Conservation (phyloP, 1,140 invertebrate genomes). For the Micrasema minimum region DNA sequence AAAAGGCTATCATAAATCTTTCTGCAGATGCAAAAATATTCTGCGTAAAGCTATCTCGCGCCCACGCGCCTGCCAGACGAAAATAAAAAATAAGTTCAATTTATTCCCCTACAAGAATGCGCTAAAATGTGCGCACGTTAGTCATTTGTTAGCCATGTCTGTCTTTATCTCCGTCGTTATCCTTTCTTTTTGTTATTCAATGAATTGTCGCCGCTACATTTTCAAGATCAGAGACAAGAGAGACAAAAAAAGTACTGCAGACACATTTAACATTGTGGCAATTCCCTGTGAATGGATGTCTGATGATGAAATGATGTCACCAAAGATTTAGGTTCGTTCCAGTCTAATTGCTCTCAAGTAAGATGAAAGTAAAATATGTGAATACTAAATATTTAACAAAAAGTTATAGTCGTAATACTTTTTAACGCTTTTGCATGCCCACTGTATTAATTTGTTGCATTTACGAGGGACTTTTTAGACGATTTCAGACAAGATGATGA, state of each 20-base stretch:
- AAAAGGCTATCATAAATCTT: conserved; percentile 16
- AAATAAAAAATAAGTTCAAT: conserved; percentile 13
- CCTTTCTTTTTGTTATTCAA: conserved; percentile 17
- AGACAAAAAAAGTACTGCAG: neutral
- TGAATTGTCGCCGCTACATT: conserved; percentile 21
- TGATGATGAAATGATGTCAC: too few relatives aligned
- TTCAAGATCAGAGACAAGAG: conserved; percentile 13
- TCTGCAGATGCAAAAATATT: conserved; percentile 12
- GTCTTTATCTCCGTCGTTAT: neutral
- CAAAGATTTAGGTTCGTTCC: too few relatives aligned
- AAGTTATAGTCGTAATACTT: too few relatives aligned
- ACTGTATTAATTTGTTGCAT: too few relatives aligned
- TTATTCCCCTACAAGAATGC: conserved; percentile 6
- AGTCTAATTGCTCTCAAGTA: too few relatives aligned
- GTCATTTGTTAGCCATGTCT: conserved; percentile 10
- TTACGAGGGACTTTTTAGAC: too few relatives aligned
- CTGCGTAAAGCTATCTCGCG: neutral
- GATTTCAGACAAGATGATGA: too few relatives aligned
- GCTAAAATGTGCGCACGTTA: conserved; percentile 4
- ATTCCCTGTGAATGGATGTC: too few relatives aligned
- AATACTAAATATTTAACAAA: too few relatives aligned
- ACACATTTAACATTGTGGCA: conserved; percentile 9
- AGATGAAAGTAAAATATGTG: too few relatives aligned
- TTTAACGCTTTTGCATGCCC: too few relatives aligned
- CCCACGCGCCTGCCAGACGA: conserved; percentile 14